Conservation (phyloP, 92 coral and sea anemone species). For the Bergia puertoricense region DNA sequence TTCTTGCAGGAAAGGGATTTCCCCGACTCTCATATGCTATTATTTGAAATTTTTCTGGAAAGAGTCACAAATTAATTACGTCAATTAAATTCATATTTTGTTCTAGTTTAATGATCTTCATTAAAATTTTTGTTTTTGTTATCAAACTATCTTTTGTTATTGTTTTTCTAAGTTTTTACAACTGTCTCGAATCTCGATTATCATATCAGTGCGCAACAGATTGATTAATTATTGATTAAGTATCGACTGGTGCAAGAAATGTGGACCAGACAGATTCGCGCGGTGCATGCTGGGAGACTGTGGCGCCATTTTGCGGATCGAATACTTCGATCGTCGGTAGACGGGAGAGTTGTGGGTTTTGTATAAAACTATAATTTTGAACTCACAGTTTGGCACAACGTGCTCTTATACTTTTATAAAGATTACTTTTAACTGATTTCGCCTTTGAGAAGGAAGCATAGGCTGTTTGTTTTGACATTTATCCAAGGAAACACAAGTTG, state of each 20-base stretch:
- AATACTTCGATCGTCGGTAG: slow-evolving; percentile 41
- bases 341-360: slow-evolving; percentile 29
- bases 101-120: too few relatives aligned
- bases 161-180: too few relatives aligned
- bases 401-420: slow-evolving; percentile 1
- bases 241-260: slow-evolving; percentile 37
- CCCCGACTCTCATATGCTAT: background rate
- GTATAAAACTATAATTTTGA: slow-evolving; percentile 14
- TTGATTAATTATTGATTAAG: slow-evolving; percentile 37
- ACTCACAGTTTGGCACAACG: slow-evolving; percentile 3
- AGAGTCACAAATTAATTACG: too few relatives aligned
- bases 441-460: background rate
- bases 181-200: too few relatives aligned
- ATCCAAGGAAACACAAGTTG: slow-evolving; percentile 25
- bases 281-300: slow-evolving; percentile 41
- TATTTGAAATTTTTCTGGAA: background rate
- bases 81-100: too few relatives aligned
- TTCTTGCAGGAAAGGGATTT: background rate
- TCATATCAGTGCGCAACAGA: background rate
- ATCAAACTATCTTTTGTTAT: too few relatives aligned
- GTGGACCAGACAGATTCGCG: slow-evolving; percentile 23
- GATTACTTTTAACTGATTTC: background rate
- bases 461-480: slow-evolving; percentile 21
- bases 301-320: slow-evolving; percentile 50
- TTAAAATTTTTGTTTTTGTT: too few relatives aligned